A percentile compares a stretch with the other conserved stretches of the same genome.
These are phyloP conservation scores for Monopis laevigella DNA, from an alignment of 2,888 invertebrate genomes.

Conservation along the genomic window DNA sequence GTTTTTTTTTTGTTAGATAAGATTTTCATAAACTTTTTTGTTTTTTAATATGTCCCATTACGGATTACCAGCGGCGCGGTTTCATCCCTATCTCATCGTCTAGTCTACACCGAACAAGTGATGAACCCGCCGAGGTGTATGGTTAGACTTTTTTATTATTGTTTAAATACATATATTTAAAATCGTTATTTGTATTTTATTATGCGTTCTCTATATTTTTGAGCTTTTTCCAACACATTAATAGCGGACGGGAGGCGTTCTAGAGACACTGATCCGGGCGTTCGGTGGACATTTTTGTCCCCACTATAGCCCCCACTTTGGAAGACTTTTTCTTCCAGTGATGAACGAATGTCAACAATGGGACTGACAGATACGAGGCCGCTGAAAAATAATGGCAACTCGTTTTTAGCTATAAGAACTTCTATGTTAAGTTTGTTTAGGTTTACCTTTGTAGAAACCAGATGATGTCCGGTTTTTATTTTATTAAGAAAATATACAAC, in stretches of 20 bases:
- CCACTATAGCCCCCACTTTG: slow-evolving; percentile 1
- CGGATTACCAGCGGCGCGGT: too few species aligned
- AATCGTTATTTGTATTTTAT: too few species aligned
- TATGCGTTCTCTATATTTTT: slow-evolving; percentile 27
- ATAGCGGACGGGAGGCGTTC: slow-evolving; percentile 8
- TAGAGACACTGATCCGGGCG: slow-evolving; percentile 4
- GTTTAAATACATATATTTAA: too few species aligned
- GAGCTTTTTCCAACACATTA: slow-evolving; percentile 16
- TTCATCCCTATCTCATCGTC: too few species aligned
- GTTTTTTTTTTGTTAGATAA: too few species aligned
- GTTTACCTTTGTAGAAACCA: background rate
- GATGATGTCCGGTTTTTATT: background rate
- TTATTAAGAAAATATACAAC: background rate
- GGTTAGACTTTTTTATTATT: too few species aligned
- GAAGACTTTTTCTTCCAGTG: slow-evolving; percentile 10
- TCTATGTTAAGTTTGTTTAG: slow-evolving; percentile 5
- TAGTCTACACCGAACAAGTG: too few species aligned
- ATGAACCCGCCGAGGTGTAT: too few species aligned
- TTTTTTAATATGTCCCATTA: too few species aligned
- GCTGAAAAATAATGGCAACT: slow-evolving; percentile 4
- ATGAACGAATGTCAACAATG: slow-evolving; percentile 12
- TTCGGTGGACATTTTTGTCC: slow-evolving; percentile 5
- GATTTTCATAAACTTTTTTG: too few species aligned
- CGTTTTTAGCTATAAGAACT: slow-evolving; percentile 9
- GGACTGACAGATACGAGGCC: slow-evolving; percentile 9